A percentile compares a stretch with the other conserved stretches of the same genome.
These are phyloP conservation scores for Clitarchus hookeri DNA, from an alignment of 2,888 invertebrate genomes.

Conservation along the genomic window DNA sequence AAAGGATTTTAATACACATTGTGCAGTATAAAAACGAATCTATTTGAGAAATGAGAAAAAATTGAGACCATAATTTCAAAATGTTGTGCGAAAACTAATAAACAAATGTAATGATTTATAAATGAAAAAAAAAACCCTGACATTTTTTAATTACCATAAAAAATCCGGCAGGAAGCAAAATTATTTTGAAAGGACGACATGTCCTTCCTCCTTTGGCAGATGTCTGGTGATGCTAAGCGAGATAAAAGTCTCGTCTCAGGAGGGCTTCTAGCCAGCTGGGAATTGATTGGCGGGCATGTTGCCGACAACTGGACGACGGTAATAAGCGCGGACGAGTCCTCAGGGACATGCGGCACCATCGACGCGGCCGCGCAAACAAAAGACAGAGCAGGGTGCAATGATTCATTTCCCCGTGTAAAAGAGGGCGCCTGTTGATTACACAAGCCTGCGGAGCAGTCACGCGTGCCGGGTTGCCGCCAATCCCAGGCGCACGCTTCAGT, in stretches of 20 bases:
- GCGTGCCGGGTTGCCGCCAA: background rate
- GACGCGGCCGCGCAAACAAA: background rate
- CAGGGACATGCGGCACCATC: background rate
- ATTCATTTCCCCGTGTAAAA: background rate
- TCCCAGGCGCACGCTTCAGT: background rate
- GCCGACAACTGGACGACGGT: background rate
- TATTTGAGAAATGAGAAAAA: too few species aligned
- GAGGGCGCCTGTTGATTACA: conserved; percentile 2
- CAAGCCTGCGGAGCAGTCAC: background rate
- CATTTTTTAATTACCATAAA: too few species aligned
- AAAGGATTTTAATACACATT: too few species aligned
- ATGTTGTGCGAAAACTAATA: too few species aligned
- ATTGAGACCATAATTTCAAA: too few species aligned
- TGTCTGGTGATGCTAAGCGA: background rate
- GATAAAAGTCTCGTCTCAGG: background rate
- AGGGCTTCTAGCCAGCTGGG: background rate
- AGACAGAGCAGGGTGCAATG: background rate
- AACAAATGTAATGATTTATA: too few species aligned
- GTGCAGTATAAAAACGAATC: too few species aligned
- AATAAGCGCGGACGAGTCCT: background rate
- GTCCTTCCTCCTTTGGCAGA: too few species aligned
- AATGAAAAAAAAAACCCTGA: too few species aligned
- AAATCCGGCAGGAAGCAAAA: too few species aligned
- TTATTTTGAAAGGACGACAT: too few species aligned
- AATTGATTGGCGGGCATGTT: background rate